Evolutionary conservation across 2,113 vertebrate species (phyloP), one percentile per base, ranked within the genome.

Genomic region (Oceanodroma tethys): DNA sequence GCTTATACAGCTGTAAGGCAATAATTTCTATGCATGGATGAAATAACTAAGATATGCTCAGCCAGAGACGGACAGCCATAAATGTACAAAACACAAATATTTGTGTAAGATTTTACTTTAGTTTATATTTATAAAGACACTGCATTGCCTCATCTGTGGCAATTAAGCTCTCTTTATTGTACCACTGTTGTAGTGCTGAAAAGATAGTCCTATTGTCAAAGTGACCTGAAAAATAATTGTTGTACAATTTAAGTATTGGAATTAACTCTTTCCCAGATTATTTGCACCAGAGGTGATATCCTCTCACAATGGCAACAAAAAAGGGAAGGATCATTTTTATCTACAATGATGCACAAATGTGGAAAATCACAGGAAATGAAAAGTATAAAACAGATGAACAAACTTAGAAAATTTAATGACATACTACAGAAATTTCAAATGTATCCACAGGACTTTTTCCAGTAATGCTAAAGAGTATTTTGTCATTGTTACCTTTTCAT

Each of bases 1-100:
- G 92, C 79, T 96, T 94, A 86, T 81, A 83, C 75, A 95, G 75
- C 88, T 93, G 63, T 78, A 80, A 94, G 55, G 65, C 55, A 96
- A 29, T 50, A 73, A 90, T 94, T 94, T 90, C 75, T 16, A 55
- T 71, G 38, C 55, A 74, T 48, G 55, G 72, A 50, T 70, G 50
- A 83, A 88, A 87, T 78, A 76, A 83, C 12, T 74, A 84, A 81
- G 62, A 87, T 75, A 87, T 38, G 11, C 15, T 84, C 40, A 81
- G 36, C 19, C 36, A 87, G 52, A 81, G 27, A 85, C 10, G 6
- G 11, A 40, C 11, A 60, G 53, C 4, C 42, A 59, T 60, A 90
- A 83, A 52, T 20, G 10, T 38, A 67, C 27, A 92, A 85, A 86
- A 55, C 13, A 55, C 13, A 94, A 88, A 86, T 74, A 83, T 36